A percentile compares a stretch with the other conserved stretches of the same genome.
These are phyloP conservation scores for Periparus ater DNA, from an alignment of 2,797 vertebrate species.

Conservation along the genomic window DNA sequence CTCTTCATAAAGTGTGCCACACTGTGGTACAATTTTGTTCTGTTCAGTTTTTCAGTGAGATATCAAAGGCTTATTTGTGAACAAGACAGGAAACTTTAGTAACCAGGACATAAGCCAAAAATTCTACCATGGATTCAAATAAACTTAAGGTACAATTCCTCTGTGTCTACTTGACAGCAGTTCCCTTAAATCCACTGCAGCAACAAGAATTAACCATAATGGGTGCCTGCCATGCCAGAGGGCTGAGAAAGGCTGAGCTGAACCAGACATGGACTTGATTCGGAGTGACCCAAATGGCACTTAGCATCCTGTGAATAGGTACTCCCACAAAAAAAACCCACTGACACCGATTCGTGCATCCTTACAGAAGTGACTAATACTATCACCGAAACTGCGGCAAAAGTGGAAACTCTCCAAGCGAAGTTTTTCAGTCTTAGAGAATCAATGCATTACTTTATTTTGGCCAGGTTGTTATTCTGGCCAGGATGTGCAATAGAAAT, in stretches of 20 bases:
- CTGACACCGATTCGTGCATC: background rate
- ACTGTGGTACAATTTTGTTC: background rate
- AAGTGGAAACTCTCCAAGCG: background rate
- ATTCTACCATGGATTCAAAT: background rate
- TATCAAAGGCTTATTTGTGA: background rate
- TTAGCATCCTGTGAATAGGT: background rate
- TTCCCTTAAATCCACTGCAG: background rate
- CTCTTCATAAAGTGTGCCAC: background rate
- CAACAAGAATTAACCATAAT: background rate
- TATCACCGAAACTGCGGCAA: accelerated
- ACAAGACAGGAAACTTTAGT: background rate
- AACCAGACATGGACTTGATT: background rate
- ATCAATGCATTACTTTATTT: background rate
- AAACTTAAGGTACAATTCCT: background rate
- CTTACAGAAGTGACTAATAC: background rate
- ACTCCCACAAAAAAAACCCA: background rate
- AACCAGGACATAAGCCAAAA: background rate
- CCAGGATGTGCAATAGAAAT: background rate
- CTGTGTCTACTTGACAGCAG: background rate
- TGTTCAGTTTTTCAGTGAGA: background rate
- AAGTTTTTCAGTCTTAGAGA: background rate
- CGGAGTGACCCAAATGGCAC: background rate
- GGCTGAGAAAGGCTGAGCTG: background rate
- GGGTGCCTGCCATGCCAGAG: background rate
- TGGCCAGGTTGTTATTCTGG: background rate